Conservation (phyloP, 1,140 invertebrate species). For the Philotrypesis tridentata region DNA sequence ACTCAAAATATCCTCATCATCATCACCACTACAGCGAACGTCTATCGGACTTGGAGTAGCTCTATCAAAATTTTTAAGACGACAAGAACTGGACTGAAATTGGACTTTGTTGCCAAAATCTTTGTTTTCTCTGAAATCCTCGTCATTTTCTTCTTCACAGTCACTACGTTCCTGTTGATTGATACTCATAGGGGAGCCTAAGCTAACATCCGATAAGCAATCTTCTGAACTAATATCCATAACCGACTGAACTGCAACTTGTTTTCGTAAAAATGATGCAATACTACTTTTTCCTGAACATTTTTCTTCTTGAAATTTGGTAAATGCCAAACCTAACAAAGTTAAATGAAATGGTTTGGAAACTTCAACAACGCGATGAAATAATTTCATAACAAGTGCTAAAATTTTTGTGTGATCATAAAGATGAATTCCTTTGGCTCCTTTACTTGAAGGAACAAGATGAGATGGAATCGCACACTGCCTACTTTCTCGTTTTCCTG, state of each 20-base stretch:
- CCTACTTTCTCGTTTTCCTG: constrained; percentile 81
- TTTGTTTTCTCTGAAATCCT: constrained; percentile 48
- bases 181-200: constrained; percentile 67
- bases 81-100: constrained; percentile 44
- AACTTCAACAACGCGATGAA: constrained; percentile 82
- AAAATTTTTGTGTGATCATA: constrained; percentile 80
- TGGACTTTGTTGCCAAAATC: constrained; percentile 49
- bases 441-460: constrained; percentile 75
- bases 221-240: constrained; percentile 71
- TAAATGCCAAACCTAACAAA: constrained; percentile 84
- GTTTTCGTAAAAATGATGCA: constrained; percentile 80
- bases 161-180: constrained; percentile 60
- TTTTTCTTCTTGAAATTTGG: constrained; percentile 82
- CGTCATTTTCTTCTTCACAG: constrained; percentile 62
- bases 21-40: constrained; percentile 52
- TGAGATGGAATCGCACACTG: constrained; percentile 81
- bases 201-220: constrained; percentile 58
- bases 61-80: constrained; percentile 49
- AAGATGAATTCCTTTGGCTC: constrained; percentile 61
- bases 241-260: constrained; percentile 82
- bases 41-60: constrained; percentile 58
- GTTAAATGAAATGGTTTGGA: constrained; percentile 85
- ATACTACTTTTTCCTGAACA: constrained; percentile 78
- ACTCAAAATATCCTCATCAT: constrained; percentile 71
- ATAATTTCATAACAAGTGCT: constrained; percentile 82